Base-by-base conservation (phyloP, 2,888 invertebrate species). In the Salticus scenicus region DNA sequence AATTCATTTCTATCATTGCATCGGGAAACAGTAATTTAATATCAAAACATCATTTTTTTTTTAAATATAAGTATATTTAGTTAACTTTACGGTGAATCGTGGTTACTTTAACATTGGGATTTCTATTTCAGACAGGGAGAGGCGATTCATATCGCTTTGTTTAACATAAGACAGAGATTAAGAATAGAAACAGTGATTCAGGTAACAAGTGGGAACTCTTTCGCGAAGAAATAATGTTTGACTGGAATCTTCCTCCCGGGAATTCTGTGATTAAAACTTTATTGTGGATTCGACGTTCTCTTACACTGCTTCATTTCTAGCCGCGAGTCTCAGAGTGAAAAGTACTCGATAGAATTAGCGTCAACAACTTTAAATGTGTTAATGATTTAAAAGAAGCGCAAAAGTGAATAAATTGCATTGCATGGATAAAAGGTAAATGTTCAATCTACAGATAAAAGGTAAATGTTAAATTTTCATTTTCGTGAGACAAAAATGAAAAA, bases 281-380 rank as follows among this genome's bases (percentile, higher is more conserved):
- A 51, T 37, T 7, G 51, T 20, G 33, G 42, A 41, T 28, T 51
- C 41, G 10, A 12, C 24, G 20, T 5, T 33, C 66, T 5, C 64
- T 28, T 28, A 41, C 41, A 41, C 42, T 47, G 31, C 31, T 8
- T 51, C 27, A 51, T n/a, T 47, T 73, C 27, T 28, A 37, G 37
- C 42, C 33, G 17, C 73, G 64, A 72, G 14, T 20, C 41, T 37
- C 41, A 12, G 1, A 14, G 57, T 1, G 57, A 57, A 8, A 28
- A 64, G 33, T 14, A 7, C 30, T 10, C 30, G 24, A 66, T n/a
- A 42, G 72, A 64, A 80, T 80, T 51, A 69, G 33, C 57, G 37
- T 28, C 73, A 67, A 73, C 47, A 67, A 66, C 47, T 80, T 80
- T 66, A 73, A 80, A 73, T 73, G 66, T 67, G 51, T 37, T 80